phyloP scores from a whole-genome alignment of 1,140 invertebrate genomes.

The Calephelis nemesis region DNA sequence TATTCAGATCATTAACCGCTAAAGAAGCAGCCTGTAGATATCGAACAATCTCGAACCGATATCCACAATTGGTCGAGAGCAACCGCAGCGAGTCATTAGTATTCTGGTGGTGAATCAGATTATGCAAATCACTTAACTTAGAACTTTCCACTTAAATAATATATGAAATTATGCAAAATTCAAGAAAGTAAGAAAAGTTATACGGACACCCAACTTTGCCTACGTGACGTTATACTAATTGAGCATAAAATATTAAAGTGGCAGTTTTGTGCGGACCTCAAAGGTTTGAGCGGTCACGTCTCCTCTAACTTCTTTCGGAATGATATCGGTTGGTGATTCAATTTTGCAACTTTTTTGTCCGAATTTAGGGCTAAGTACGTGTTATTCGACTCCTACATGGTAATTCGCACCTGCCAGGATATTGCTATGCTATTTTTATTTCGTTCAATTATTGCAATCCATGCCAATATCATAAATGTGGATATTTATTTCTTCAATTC shows the following conservation, averaged over 20 bases:
- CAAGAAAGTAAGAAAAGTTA: slow-evolving; percentile 13
- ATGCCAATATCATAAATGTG: too few species aligned
- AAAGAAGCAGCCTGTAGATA: too few species aligned
- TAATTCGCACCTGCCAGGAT: too few species aligned
- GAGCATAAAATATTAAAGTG: slow-evolving; percentile 34
- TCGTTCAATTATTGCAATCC: too few species aligned
- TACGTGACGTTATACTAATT: slow-evolving; percentile 37
- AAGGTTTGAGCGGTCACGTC: slow-evolving; percentile 27
- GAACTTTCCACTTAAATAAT: slow-evolving; percentile 54
- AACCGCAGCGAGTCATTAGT: slow-evolving; percentile 34
- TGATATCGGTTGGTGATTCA: slow-evolving; percentile 10
- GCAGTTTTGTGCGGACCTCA: slow-evolving; percentile 21
- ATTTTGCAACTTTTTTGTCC: neutral
- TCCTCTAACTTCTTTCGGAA: neutral
- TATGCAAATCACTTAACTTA: slow-evolving; percentile 41
- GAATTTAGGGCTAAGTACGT: neutral
- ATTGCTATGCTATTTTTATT: too few species aligned
- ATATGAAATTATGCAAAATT: slow-evolving; percentile 58
- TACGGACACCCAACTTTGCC: slow-evolving; percentile 15
- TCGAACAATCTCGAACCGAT: neutral
- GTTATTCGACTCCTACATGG: neutral
- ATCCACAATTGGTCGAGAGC: neutral
- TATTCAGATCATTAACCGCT: too few species aligned
- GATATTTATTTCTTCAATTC: too few species aligned
- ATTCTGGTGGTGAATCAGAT: slow-evolving; percentile 39